Evolutionary conservation across 2,797 vertebrate genomes (phyloP).

Genomic region (Lithobates pipiens): DNA sequence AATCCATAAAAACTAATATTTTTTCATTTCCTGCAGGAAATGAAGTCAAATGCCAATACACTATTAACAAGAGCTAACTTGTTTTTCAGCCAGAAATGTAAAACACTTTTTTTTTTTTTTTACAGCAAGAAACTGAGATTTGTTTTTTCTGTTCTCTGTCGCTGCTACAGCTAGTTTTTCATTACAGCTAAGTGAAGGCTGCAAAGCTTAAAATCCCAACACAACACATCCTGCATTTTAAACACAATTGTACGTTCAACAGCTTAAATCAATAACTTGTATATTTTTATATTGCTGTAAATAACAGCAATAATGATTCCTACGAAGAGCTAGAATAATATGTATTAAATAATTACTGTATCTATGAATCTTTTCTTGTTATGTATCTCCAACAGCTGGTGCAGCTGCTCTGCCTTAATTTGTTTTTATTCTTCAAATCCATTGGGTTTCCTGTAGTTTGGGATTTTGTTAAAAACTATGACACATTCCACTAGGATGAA

Average conservation of each 20-base stretch:
- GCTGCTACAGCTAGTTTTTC: slow-evolving; percentile 42
- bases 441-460: slow-evolving; percentile 51
- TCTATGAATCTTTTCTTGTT: slow-evolving; percentile 21
- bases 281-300: slow-evolving; percentile 44
- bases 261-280: slow-evolving; percentile 18
- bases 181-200: slow-evolving; percentile 29
- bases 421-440: slow-evolving; percentile 54
- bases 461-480: slow-evolving; percentile 50
- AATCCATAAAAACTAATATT: slow-evolving; percentile 62
- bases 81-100: slow-evolving; percentile 61
- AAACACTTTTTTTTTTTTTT: slow-evolving; percentile 42
- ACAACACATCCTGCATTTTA: slow-evolving; percentile 32
- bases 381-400: slow-evolving; percentile 46
- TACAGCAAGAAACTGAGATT: slow-evolving; percentile 24
- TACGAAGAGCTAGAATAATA: slow-evolving; percentile 21
- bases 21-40: slow-evolving; percentile 63
- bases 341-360: slow-evolving; percentile 47
- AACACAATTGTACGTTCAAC: slow-evolving; percentile 13
- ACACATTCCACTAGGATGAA: slow-evolving; percentile 50
- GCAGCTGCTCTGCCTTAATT: slow-evolving; percentile 51
- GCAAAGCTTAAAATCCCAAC: slow-evolving; percentile 19
- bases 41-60: slow-evolving; percentile 60
- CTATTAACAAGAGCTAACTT: slow-evolving; percentile 61
- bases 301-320: slow-evolving; percentile 7
- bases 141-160: slow-evolving; percentile 34